phyloP scores from a whole-genome alignment of 2,888 invertebrate genomes.

The Dicyrtoma fusca region DNA sequence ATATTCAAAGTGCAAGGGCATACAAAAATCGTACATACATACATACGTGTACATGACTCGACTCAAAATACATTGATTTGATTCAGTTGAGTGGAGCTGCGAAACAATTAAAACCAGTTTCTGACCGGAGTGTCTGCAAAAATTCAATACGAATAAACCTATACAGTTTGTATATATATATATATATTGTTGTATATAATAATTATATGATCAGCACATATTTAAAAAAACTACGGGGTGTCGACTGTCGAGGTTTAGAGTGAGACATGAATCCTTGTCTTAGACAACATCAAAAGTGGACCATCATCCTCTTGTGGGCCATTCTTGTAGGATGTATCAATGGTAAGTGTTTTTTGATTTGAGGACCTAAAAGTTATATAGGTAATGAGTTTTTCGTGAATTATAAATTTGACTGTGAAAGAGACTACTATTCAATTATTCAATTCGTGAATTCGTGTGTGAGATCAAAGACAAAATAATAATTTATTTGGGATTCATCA shows the following conservation, averaged over 20 bases:
- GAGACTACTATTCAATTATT: too few species aligned
- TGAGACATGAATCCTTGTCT: constrained; percentile 26
- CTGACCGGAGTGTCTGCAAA: constrained; percentile 14
- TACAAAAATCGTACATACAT: too few species aligned
- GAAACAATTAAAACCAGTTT: constrained; percentile 31
- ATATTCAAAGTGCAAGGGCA: too few species aligned
- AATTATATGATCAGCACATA: background rate
- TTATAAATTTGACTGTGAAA: too few species aligned
- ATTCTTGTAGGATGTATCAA: constrained; percentile 34
- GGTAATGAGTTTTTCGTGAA: background rate
- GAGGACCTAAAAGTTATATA: too few species aligned
- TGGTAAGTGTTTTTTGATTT: constrained; percentile 12
- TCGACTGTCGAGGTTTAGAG: background rate
- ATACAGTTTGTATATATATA: too few species aligned
- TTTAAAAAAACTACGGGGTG: constrained; percentile 22
- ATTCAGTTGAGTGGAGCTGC: background rate
- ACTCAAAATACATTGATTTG: constrained; percentile 20
- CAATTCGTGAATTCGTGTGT: background rate
- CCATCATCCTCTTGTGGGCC: constrained; percentile 15
- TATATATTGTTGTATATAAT: constrained; percentile 1
- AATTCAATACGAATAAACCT: background rate
- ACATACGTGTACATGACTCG: constrained; percentile 3
- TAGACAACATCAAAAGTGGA: constrained; percentile 21
- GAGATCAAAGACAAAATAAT: background rate
- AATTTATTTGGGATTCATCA: background rate